Conservation (phyloP, 2,888 invertebrate genomes). For the Abrostola triplasia region DNA sequence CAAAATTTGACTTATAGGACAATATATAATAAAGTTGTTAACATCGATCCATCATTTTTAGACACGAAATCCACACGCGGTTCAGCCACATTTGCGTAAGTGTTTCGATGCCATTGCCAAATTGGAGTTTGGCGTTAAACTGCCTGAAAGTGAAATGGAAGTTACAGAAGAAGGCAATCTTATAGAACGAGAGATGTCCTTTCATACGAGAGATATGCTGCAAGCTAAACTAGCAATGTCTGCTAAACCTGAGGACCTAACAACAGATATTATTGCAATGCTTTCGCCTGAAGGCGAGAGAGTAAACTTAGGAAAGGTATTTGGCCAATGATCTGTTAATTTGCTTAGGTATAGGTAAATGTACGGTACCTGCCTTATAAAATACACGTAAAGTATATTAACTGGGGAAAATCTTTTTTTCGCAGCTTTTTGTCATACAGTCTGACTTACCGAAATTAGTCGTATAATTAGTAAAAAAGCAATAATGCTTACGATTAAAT, state of each 20-base stretch:
- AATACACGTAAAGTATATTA: neutral
- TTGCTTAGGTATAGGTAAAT: neutral
- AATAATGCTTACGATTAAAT: too few relatives aligned
- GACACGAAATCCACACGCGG: constrained; percentile 95
- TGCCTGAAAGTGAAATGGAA: constrained; percentile 85
- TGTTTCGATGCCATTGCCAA: constrained; percentile 95
- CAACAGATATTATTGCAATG: constrained; percentile 96
- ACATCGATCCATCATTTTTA: constrained; percentile 65
- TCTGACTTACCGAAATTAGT: too few relatives aligned
- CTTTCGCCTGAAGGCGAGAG: constrained; percentile 96
- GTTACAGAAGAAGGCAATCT: constrained; percentile 84
- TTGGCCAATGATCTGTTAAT: too few relatives aligned
- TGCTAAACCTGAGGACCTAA: constrained; percentile 86
- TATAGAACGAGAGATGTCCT: constrained; percentile 82
- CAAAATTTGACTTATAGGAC: neutral
- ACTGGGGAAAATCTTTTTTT: neutral
- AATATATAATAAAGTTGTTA: neutral
- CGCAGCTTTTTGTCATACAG: neutral
- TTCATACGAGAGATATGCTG: constrained; percentile 75
- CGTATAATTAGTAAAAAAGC: too few relatives aligned
- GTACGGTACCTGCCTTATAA: too few relatives aligned
- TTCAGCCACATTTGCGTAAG: constrained; percentile 96
- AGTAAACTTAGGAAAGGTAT: constrained; percentile 92
- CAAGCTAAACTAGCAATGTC: constrained; percentile 80
- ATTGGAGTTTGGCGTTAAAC: constrained; percentile 92